Percentiles rank a stretch among this genome's conserved stretches.
Conservation (phyloP, 2,888 invertebrate genomes). For the Lithophane semibrunnea region DNA sequence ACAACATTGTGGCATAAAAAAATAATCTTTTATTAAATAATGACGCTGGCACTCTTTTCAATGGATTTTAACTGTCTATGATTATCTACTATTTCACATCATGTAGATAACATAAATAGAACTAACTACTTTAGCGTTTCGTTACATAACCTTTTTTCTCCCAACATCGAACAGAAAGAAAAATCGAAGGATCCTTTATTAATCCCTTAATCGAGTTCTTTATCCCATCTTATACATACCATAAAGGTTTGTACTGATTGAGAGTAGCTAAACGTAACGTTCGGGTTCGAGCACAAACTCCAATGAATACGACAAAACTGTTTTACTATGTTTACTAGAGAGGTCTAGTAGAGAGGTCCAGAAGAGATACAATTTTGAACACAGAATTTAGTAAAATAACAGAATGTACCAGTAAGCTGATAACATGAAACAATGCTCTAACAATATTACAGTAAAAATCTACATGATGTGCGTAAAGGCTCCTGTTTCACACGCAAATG, state of each 20-base stretch:
- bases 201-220: slow-evolving; percentile 53
- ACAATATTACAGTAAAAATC: too few relatives aligned
- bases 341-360: too few relatives aligned
- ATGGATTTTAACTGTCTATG: background rate
- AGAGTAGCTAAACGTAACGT: background rate
- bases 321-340: too few relatives aligned
- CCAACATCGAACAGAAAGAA: slow-evolving; percentile 26
- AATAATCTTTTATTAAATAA: background rate
- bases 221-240: slow-evolving; percentile 28
- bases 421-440: background rate
- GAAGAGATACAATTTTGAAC: background rate
- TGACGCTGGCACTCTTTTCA: background rate
- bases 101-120: background rate
- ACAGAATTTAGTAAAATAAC: background rate
- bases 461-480: too few relatives aligned
- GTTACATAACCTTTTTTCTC: slow-evolving; percentile 1
- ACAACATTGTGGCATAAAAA: background rate
- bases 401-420: too few relatives aligned
- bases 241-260: slow-evolving; percentile 21
- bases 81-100: too few relatives aligned
- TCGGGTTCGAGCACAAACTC: background rate
- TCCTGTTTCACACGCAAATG: background rate
- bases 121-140: background rate
- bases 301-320: too few relatives aligned
- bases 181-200: slow-evolving; percentile 42